Evolutionary conservation across 2,113 vertebrate species (phyloP), one percentile per base, ranked within the genome.

Genomic region (Cyphomyrus plagiostoma): DNA sequence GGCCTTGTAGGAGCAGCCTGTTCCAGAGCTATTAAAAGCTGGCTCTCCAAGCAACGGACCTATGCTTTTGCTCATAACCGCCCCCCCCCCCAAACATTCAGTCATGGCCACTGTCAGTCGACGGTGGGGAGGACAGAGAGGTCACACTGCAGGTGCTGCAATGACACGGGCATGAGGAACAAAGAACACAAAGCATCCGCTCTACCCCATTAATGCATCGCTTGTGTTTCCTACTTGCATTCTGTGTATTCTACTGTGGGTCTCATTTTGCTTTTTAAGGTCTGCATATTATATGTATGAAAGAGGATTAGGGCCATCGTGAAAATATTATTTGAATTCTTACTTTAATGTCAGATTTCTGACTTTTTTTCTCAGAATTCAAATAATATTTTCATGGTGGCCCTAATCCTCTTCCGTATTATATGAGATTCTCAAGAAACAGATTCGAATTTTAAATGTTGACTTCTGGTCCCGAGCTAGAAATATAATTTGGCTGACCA

Each of bases 1-100:
- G 84, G 88, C 89, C 58, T 50, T 92, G n/a, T 82, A 92, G 82
- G 87, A 90, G 85, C 86, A 82, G 80, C 49, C 56, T 88, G 53
- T 90, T 88, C 86, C 87, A 62, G 21, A 30, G 39, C 74, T 88
- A 77, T 62, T 87, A 88, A 83, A 88, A 80, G 46, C 30, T 53
- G 48, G 49, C 42, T 90, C 87, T 21, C 77, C 89, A 30, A 88
- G 86, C 42, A 88, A 10, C 11, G 26, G 50, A 45, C 35, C 35
- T 9, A 45, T 15, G 46, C 88, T 46, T 39, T 85, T 86, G 26
- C 19, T 23, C 52, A 86, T 45, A 35, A 13, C 4, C 39, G 2
- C 42, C 42, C 42, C 17, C 11, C 10, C 17, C 26, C 74, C 39
- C 15, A 19, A 9, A 62, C 35, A 58, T 26, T 53, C 77, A 45